A percentile compares a stretch with the other conserved stretches of the same genome.
These are phyloP conservation scores for Bambusicola thoracicus DNA, from an alignment of 2,113 vertebrate species.

Conservation along the genomic window DNA sequence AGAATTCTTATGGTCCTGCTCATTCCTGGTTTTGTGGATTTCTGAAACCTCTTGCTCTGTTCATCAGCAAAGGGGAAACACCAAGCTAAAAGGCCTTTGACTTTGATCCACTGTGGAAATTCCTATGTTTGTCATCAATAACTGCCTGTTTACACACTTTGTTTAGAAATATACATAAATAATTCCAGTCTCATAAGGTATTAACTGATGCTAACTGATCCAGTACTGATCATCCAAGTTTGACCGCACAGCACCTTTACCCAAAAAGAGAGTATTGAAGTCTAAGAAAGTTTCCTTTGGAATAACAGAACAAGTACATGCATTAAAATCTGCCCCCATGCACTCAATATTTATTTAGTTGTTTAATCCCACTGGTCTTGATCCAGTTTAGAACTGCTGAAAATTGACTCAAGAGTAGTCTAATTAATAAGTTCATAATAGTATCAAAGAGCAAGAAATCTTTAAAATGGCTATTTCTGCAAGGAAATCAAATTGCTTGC, in stretches of 20 bases:
- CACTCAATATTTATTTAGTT: slow-evolving; percentile 46
- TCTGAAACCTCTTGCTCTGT: neutral
- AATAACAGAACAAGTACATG: neutral
- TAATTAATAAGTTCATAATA: slow-evolving; percentile 69
- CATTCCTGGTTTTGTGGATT: neutral
- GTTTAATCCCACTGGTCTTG: slow-evolving; percentile 60
- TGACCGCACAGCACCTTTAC: neutral
- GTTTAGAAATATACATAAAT: slow-evolving; percentile 3
- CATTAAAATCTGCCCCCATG: neutral
- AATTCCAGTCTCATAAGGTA: slow-evolving; percentile 19
- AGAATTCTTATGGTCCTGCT: neutral
- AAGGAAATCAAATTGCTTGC: slow-evolving; percentile 54
- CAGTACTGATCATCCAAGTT: slow-evolving; percentile 34
- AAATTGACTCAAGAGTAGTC: slow-evolving; percentile 44
- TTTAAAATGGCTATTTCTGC: slow-evolving; percentile 63
- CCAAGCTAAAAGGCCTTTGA: neutral
- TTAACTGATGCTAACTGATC: neutral
- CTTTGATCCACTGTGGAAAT: neutral
- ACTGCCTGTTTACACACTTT: neutral
- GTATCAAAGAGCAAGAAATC: slow-evolving; percentile 68
- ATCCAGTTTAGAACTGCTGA: slow-evolving; percentile 43
- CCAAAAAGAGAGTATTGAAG: neutral
- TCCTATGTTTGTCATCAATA: neutral
- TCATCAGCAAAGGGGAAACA: neutral
- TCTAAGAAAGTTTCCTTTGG: neutral